Evolutionary conservation across 2,888 invertebrate genomes (phyloP).

Genomic region (Bursaphelenchus okinawaensis): DNA sequence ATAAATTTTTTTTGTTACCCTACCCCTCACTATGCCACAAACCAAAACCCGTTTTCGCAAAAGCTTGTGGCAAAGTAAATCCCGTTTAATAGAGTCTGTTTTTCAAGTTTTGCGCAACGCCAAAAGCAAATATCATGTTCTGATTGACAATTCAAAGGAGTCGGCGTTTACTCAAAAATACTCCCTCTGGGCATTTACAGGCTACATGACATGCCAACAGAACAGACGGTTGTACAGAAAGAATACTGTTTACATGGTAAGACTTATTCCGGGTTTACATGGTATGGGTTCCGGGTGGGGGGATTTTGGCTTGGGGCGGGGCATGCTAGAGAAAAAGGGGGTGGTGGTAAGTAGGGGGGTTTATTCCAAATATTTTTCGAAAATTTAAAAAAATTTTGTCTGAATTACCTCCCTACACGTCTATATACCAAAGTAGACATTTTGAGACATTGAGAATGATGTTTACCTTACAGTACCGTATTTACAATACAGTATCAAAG

Average conservation of each 20-base stretch:
- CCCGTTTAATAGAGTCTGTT: too few relatives aligned
- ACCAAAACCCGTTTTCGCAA: too few relatives aligned
- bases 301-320: background rate
- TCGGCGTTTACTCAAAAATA: background rate
- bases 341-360: background rate
- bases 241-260: too few relatives aligned
- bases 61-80: too few relatives aligned
- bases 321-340: background rate
- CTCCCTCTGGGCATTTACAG: background rate
- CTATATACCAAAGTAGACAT: too few relatives aligned
- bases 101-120: background rate
- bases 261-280: background rate
- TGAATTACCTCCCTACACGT: too few relatives aligned
- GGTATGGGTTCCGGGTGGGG: background rate
- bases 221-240: background rate
- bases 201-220: background rate
- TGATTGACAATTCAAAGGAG: background rate
- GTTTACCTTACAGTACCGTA: background rate
- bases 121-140: background rate
- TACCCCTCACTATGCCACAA: too few relatives aligned
- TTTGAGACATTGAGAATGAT: too few relatives aligned
- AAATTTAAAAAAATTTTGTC: too few relatives aligned
- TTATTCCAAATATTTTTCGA: background rate
- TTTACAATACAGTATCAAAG: background rate
- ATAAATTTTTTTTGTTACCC: too few relatives aligned